These are phyloP conservation scores for Musca domestica DNA, from an alignment of 1,140 invertebrate genomes.

Conservation along the genomic window DNA sequence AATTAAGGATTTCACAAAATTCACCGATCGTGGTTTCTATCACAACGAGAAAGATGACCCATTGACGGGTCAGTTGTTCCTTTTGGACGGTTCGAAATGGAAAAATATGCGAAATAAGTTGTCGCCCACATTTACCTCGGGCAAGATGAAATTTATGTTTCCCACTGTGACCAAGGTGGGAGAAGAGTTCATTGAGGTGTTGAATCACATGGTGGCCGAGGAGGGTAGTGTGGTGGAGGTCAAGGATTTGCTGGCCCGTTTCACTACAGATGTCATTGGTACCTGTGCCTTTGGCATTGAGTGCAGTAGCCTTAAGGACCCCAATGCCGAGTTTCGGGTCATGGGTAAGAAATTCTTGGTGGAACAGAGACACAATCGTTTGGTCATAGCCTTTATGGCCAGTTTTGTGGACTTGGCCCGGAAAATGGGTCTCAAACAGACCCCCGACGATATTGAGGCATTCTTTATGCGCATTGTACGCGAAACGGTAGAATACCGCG, in stretches of 20 bases:
- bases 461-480: conserved; percentile 49
- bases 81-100: conserved; percentile 57
- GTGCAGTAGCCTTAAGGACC: conserved; percentile 56
- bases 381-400: conserved; percentile 11
- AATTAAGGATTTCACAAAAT: conserved; percentile 60
- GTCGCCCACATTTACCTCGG: conserved; percentile 60
- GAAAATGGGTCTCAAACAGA: conserved; percentile 26
- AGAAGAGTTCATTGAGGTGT: conserved; percentile 40
- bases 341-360: conserved; percentile 35
- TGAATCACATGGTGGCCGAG: background rate
- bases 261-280: conserved; percentile 56
- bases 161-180: conserved; percentile 46
- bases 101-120: conserved; percentile 56
- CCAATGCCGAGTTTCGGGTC: conserved; percentile 56
- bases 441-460: conserved; percentile 33
- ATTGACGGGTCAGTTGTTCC: conserved; percentile 54
- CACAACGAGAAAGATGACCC: conserved; percentile 56
- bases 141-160: conserved; percentile 61
- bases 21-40: conserved; percentile 56
- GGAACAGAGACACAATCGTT: conserved; percentile 22
- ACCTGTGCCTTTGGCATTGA: conserved; percentile 64
- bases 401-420: conserved; percentile 31
- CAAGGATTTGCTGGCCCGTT: conserved; percentile 38
- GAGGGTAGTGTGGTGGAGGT: conserved; percentile 31
- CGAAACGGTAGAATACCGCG: conserved; percentile 47